These are phyloP conservation scores for Apostichopus californicus DNA, from an alignment of 35 echinoderm and acorn worm species.

Conservation along the genomic window DNA sequence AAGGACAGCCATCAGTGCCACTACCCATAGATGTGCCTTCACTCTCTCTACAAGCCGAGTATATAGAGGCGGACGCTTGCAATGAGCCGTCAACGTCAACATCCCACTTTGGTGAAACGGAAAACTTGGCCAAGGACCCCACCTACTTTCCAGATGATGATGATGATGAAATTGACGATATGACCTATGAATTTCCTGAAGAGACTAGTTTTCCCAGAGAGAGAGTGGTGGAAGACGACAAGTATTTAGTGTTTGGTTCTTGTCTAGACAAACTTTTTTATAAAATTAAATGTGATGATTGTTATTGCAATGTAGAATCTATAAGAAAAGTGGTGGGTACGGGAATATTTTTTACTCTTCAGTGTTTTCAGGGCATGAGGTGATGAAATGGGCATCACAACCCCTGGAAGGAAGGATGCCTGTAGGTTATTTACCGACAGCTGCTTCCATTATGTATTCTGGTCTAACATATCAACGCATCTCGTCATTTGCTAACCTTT, in stretches of 20 bases:
- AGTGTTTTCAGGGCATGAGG: constrained; percentile 15
- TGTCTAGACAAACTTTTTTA: constrained; percentile 22
- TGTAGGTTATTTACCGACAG: constrained; percentile 45
- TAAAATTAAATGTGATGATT: constrained; percentile 13
- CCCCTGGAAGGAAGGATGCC: constrained; percentile 35
- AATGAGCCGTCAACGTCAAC: neutral
- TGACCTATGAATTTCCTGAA: neutral
- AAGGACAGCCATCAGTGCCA: too few relatives aligned
- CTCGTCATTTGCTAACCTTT: neutral
- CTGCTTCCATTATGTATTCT: constrained; percentile 61
- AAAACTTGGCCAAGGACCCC: neutral
- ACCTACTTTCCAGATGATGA: neutral
- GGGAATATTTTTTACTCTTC: neutral
- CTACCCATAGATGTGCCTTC: neutral
- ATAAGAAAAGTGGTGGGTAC: constrained; percentile 2
- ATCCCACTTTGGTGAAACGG: neutral
- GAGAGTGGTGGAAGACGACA: constrained; percentile 11
- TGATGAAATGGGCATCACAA: constrained; percentile 48
- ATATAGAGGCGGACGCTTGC: too few relatives aligned
- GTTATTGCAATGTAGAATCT: constrained; percentile 6
- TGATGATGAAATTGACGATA: constrained; percentile 18
- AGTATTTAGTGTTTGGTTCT: constrained; percentile 31
- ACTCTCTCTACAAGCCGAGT: neutral
- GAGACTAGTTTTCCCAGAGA: too few relatives aligned
- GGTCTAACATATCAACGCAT: constrained; percentile 37